Percentiles rank a stretch among this genome's conserved stretches.
Evolutionary conservation across 2,888 invertebrate species (phyloP).

Genomic region (Cephus rjabovi): DNA sequence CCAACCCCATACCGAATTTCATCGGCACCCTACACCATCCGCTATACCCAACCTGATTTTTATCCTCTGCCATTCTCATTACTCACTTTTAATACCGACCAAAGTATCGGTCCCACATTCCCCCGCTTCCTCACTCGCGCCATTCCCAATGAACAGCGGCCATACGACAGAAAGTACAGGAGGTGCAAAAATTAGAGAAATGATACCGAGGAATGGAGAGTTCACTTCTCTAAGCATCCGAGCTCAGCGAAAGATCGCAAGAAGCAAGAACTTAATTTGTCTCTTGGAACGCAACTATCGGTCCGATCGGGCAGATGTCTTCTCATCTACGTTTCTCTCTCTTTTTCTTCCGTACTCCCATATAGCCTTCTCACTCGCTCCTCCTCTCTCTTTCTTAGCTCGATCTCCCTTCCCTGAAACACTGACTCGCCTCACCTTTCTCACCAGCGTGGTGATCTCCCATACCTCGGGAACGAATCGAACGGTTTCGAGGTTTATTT

Average conservation of each 20-base stretch:
- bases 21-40: constrained; percentile 39
- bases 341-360: background rate
- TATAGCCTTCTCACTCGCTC: constrained; percentile 9
- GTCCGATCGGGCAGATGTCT: constrained; percentile 53
- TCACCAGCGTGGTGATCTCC: constrained; percentile 4
- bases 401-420: constrained; percentile 14
- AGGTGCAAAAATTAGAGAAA: background rate
- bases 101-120: background rate
- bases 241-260: constrained; percentile 23
- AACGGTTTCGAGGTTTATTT: constrained; percentile 37
- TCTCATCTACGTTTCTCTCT: constrained; percentile 26
- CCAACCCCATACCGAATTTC: constrained; percentile 52
- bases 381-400: constrained; percentile 9
- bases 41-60: background rate
- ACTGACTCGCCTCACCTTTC: constrained; percentile 19
- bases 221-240: background rate
- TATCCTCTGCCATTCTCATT: background rate
- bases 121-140: background rate
- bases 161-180: background rate
- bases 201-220: background rate
- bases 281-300: constrained; percentile 59
- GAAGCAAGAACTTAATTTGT: constrained; percentile 61
- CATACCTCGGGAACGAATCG: constrained; percentile 29
- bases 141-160: background rate
- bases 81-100: background rate